Evolutionary conservation across 1,140 invertebrate species (phyloP).

Genomic region (Pseudobourletiella spinata): DNA sequence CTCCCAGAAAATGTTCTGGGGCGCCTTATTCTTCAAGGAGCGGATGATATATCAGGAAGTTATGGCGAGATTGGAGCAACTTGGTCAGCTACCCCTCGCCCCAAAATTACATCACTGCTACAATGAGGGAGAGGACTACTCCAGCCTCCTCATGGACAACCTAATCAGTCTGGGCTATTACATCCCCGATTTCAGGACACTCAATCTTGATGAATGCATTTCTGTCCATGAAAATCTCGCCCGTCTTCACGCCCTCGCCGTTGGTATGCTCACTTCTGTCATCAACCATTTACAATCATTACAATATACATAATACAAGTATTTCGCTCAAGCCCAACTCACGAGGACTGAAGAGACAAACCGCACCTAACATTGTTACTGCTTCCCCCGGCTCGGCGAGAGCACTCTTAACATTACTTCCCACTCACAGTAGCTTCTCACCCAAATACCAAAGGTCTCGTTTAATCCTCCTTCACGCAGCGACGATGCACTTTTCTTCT

Average conservation of each 20-base stretch:
- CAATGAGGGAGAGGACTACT: slow-evolving; percentile 23
- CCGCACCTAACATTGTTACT: too few species aligned
- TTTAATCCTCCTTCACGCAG: too few species aligned
- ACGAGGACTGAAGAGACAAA: too few species aligned
- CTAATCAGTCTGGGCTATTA: slow-evolving; percentile 21
- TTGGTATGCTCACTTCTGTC: slow-evolving; percentile 18
- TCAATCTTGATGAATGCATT: slow-evolving; percentile 16
- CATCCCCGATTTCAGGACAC: slow-evolving; percentile 13
- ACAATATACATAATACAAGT: too few species aligned
- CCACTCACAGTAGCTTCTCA: too few species aligned
- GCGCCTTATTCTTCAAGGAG: slow-evolving; percentile 24
- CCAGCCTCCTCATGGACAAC: slow-evolving; percentile 27
- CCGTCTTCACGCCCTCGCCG: slow-evolving; percentile 22
- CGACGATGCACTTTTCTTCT: too few species aligned
- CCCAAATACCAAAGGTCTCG: too few species aligned
- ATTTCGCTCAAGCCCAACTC: too few species aligned
- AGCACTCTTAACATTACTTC: too few species aligned
- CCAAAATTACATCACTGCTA: slow-evolving; percentile 20
- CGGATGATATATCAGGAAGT: slow-evolving; percentile 18
- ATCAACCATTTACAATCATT: too few species aligned
- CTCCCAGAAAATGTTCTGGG: slow-evolving; percentile 16
- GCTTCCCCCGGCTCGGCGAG: too few species aligned
- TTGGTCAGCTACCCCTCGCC: not conserved
- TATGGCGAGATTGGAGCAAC: slow-evolving; percentile 4
- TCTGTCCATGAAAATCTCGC: slow-evolving; percentile 19